Evolutionary conservation across 2,888 invertebrate species (phyloP).

Genomic region (Phyllotreta striolata): DNA sequence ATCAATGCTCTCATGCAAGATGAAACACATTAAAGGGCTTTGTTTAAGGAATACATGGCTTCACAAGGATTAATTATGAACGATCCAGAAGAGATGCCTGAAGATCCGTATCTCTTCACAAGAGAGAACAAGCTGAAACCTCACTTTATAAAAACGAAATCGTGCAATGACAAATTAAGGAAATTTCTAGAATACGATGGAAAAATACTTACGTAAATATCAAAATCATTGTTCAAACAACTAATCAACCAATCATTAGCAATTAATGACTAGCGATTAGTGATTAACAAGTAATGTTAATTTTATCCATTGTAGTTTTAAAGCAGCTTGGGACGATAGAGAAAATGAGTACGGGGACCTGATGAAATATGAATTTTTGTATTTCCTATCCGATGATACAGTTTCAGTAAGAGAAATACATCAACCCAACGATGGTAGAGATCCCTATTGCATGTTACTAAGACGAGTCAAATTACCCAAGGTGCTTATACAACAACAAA

Average conservation of each 20-base stretch:
- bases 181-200: conserved; percentile 81
- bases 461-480: conserved; percentile 80
- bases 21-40: conserved; percentile 28
- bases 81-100: conserved; percentile 73
- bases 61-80: conserved; percentile 84
- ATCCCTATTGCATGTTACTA: conserved; percentile 78
- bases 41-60: conserved; percentile 75
- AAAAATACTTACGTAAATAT: conserved; percentile 73
- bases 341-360: conserved; percentile 67
- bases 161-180: conserved; percentile 67
- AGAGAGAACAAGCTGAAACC: conserved; percentile 60
- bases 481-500: conserved; percentile 44
- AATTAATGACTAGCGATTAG: too few relatives aligned
- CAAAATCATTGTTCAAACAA: background rate
- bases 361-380: conserved; percentile 75
- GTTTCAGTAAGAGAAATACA: conserved; percentile 80
- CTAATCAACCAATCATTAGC: too few relatives aligned
- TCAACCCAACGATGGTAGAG: conserved; percentile 75
- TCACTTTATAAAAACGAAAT: conserved; percentile 54
- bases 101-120: conserved; percentile 72
- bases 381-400: conserved; percentile 83
- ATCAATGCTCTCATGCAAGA: too few relatives aligned
- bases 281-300: too few relatives aligned
- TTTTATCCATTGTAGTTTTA: too few relatives aligned
- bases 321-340: conserved; percentile 74